Base-by-base conservation (phyloP, 1,140 invertebrate species). In the Mactra quadrangularis region DNA sequence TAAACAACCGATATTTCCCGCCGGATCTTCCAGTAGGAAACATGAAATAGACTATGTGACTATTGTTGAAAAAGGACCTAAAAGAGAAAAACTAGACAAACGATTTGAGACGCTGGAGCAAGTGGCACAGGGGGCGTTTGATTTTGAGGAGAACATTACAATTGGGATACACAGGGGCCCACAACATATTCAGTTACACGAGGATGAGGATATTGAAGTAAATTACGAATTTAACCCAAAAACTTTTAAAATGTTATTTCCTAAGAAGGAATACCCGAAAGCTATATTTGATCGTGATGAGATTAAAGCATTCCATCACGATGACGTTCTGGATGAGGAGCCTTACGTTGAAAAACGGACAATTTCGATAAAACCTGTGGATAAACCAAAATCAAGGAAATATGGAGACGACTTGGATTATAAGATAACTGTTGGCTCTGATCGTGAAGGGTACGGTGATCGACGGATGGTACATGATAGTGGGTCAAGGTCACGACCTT, bases 271-370 rank as follows among this genome's bases (percentile, higher is more conserved):
- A 29, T 89, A 89, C 3, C 59, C 66, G 17, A 88, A 85, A 31
- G 85, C 89, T 1, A 88, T 91, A 13, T 91, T 91, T 87, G 89
- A 91, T 74, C 84, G 90, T 27, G 89, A 90, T 41, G 90, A 91
- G 59, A 88, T 91, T 35, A 87, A 87, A 74, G 82, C 82, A 0
- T 89, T 89, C 41, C 79, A 74, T 19, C 87, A 90, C 70, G 89
- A 89, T 74, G 78, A 86, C 55, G 89, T 87, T 57, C 53, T 88
- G 2, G 85, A 88, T 31, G 88, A 90, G 29, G 86, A 90, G 52
- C 85, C 86, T 25, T 88, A 87, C 59, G 88, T 88, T 57, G 90
- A 91, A 52, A 85, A 85, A 29, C 83, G 89, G 62, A 87, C 87
- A 13, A 88, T 90, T n/a, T 66, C 79, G 4, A 68, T 82, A 0